A percentile compares a stretch with the other conserved stretches of the same genome.
Conservation (phyloP, 2,888 invertebrate genomes). For the Tachina grossa region DNA sequence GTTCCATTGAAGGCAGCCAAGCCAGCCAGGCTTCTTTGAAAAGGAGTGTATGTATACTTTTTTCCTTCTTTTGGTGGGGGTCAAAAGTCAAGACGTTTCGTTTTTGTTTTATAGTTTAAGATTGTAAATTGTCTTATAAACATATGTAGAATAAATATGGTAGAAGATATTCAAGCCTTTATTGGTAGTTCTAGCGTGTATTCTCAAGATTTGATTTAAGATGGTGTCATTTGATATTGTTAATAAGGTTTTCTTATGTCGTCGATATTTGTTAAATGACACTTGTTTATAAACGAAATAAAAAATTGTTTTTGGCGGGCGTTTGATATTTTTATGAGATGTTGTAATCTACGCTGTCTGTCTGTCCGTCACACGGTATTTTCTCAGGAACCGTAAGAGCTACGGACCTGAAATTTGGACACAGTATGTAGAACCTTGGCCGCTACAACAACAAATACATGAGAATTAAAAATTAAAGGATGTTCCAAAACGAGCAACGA, state of each 20-base stretch:
- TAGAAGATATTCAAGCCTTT: neutral
- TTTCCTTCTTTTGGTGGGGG: conserved; percentile 25
- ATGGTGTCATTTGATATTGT: conserved; percentile 62
- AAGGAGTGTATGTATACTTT: conserved; percentile 55
- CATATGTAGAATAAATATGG: no score
- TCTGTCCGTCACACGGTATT: no score
- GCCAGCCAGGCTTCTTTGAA: conserved; percentile 33
- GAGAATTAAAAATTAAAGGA: no score
- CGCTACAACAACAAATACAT: no score
- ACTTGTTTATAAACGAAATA: conserved; percentile 24
- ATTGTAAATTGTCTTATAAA: neutral
- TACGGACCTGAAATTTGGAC: no score
- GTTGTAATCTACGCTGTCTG: no score
- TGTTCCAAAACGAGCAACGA: no score
- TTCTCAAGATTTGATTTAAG: conserved; percentile 45
- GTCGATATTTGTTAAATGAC: conserved; percentile 45
- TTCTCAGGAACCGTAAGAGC: no score
- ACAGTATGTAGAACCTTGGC: no score
- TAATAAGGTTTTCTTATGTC: conserved; percentile 50
- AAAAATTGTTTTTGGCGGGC: neutral
- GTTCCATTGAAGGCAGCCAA: conserved; percentile 36
- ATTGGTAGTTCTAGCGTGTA: conserved; percentile 23
- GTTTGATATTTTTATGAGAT: neutral
- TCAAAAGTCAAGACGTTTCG: conserved; percentile 68
- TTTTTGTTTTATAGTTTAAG: conserved; percentile 43